Base-by-base conservation (phyloP, 2,797 vertebrate species). In the Helarctos malayanus region DNA sequence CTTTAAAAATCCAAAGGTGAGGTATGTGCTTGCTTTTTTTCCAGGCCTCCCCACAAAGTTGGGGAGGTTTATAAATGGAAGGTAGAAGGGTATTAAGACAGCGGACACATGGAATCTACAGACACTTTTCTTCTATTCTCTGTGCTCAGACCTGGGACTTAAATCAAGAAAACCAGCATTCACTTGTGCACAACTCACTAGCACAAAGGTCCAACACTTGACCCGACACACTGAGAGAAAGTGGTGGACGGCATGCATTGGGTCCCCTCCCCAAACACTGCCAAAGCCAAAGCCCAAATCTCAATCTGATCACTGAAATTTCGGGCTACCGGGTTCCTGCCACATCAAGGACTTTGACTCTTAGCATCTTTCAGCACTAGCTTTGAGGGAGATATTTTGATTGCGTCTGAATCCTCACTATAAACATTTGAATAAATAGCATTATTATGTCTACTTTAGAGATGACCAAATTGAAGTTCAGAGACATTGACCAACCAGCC, bases 381-480 rank as follows among this genome's bases (percentile, higher is more conserved):
- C 21, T 79, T 95, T 75, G 54, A 97, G 63, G 25, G 65, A 88
- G 9, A 61, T 14, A 68, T 76, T 96, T 93, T 69, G 45, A 54
- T 57, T 83, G 78, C n/a, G 29, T 92, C 81, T 89, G 38, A 79
- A 79, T 57, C 15, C 8, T 86, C 54, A 90, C 25, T 81, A 49
- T 59, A 88, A 61, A 45, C 14, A 63, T 38, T 38, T 78, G 61
- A 93, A 19, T 68, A 86, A 21, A 94, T 6, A 65, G 8, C 27
- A 84, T 82, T 57, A 71, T 80, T 21, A 38, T 57, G 25, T 3
- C 59, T 45, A 82, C 41, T 93, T 61, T 27, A 29, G 9, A 84
- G 63, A 65, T 7, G 13, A 94, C 41, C 93, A 85, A 69, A n/a
- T 15, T 82, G 27, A 93, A 94, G 69, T 27, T 52, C 10, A 49